A percentile compares a stretch with the other conserved stretches of the same genome.
These are phyloP conservation scores for Drosophila leonis DNA, from an alignment of 2,888 invertebrate genomes.

Conservation along the genomic window DNA sequence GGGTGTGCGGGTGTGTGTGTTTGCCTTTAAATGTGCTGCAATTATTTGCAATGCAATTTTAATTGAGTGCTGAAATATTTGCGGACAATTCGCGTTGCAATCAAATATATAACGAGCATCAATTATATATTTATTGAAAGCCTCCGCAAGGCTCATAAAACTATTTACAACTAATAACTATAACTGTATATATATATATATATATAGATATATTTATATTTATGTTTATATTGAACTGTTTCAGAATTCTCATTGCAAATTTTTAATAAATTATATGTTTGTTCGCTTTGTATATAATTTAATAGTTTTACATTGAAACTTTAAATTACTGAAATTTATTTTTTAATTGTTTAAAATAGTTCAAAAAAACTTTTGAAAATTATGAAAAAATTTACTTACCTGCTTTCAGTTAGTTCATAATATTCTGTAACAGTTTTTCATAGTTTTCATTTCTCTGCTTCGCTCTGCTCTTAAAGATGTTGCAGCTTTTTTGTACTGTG, in stretches of 20 bases:
- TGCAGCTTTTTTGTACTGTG: slow-evolving; percentile 6
- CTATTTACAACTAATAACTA: slow-evolving; percentile 39
- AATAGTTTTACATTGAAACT: not conserved
- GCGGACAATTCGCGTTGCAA: slow-evolving; percentile 63
- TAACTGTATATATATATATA: not conserved
- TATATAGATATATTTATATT: not conserved
- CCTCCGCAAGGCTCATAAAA: slow-evolving; percentile 36
- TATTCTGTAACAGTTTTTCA: not conserved
- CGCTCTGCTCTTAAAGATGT: not conserved
- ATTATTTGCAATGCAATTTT: slow-evolving; percentile 79
- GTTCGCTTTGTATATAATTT: not conserved
- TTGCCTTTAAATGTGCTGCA: slow-evolving; percentile 74
- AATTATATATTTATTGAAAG: slow-evolving; percentile 52
- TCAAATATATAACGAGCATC: slow-evolving; percentile 45
- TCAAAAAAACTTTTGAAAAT: not conserved
- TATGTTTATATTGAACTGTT: not conserved
- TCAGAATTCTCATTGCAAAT: slow-evolving; percentile 1
- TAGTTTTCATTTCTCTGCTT: not conserved
- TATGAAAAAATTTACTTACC: not conserved
- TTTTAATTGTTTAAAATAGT: not conserved
- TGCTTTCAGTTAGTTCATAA: not conserved
- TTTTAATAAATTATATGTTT: slow-evolving; percentile 18
- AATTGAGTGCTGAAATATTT: slow-evolving; percentile 80
- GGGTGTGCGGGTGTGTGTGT: slow-evolving; percentile 23
- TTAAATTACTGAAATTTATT: not conserved